phyloP scores from a whole-genome alignment of 2,797 vertebrate genomes.

The Heliangelus exortis region DNA sequence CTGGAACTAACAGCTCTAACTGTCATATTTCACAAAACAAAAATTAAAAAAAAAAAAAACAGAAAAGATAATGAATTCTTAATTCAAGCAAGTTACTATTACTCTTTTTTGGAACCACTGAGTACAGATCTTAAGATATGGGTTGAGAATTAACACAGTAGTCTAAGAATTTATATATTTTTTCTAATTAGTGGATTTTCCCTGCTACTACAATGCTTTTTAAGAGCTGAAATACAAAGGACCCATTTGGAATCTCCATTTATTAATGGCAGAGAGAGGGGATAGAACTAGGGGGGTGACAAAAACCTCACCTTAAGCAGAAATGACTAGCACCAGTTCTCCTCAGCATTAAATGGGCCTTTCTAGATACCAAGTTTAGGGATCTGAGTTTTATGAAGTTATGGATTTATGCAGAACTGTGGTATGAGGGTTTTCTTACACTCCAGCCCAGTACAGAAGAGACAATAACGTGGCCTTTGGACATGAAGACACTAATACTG shows the following conservation, averaged over 20 bases:
- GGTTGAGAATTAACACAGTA: neutral
- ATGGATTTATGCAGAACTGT: neutral
- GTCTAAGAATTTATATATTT: neutral
- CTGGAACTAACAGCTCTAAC: slow-evolving; percentile 31
- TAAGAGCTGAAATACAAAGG: neutral
- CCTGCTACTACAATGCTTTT: neutral
- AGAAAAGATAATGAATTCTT: slow-evolving; percentile 16
- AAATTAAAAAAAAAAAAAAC: slow-evolving; percentile 1
- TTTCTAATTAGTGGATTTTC: neutral
- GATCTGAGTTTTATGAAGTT: neutral
- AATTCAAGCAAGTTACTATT: neutral
- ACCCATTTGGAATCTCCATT: neutral
- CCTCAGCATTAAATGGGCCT: neutral
- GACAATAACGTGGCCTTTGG: fast-evolving
- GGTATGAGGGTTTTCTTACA: neutral
- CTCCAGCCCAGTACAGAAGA: neutral
- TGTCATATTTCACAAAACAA: neutral
- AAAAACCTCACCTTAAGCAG: neutral
- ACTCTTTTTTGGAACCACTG: neutral
- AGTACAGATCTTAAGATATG: neutral
- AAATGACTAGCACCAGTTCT: neutral
- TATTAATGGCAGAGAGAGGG: neutral
- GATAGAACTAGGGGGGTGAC: neutral
- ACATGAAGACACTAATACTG: neutral
- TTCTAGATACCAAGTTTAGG: neutral